Percentiles rank a stretch among this genome's conserved stretches.
These are phyloP conservation scores for Proterorhinus semilunaris DNA, from an alignment of 2,113 vertebrate genomes.

Conservation along the genomic window DNA sequence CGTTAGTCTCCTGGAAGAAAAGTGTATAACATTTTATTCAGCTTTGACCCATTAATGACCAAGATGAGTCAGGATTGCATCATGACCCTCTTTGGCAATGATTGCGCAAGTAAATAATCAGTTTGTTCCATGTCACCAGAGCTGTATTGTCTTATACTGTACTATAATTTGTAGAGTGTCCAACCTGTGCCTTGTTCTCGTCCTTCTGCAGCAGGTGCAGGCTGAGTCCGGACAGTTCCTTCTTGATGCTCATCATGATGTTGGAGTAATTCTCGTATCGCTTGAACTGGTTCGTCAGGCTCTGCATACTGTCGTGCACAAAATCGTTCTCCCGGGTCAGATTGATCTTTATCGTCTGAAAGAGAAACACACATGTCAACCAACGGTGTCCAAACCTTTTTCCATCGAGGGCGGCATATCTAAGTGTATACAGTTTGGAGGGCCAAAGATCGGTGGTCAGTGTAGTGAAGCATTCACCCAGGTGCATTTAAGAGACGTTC, in stretches of 20 bases:
- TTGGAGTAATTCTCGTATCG: constrained; percentile 93
- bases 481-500: no score
- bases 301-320: constrained; percentile 87
- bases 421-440: no score
- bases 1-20: constrained; percentile 78
- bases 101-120: no score
- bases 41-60: neutral
- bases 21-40: neutral
- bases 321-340: constrained; percentile 92
- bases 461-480: no score
- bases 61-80: no score
- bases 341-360: constrained; percentile 92
- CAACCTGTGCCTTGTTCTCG: constrained; percentile 84
- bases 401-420: neutral
- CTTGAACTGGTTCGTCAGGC: constrained; percentile 86
- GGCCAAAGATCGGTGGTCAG: no score
- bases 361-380: constrained; percentile 7
- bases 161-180: neutral
- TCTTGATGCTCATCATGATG: constrained; percentile 95
- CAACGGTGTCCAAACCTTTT: neutral
- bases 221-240: constrained; percentile 91
- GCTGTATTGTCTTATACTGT: no score
- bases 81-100: no score
- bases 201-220: constrained; percentile 95
- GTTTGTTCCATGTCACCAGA: no score